phyloP scores from a whole-genome alignment of 2,888 invertebrate species.

The Oligia fasciuncula region DNA sequence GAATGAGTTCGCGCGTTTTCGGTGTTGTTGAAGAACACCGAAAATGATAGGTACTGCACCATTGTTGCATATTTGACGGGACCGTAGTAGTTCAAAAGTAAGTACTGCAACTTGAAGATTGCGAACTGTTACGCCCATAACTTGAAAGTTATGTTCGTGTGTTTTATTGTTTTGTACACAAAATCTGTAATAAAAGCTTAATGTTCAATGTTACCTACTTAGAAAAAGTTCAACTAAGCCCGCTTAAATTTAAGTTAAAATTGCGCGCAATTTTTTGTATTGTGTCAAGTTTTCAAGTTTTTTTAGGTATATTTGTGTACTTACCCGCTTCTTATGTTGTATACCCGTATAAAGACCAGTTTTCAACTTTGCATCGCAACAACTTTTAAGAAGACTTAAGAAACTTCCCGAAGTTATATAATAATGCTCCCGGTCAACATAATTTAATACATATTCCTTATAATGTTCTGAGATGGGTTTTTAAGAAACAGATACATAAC shows the following conservation, averaged over 20 bases:
- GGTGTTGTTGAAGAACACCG: too few species aligned
- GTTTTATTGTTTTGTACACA: neutral
- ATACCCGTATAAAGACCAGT: neutral
- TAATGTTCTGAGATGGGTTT: neutral
- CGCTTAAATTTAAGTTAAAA: neutral
- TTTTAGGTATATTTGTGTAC: neutral
- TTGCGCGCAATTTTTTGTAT: neutral
- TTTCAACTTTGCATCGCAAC: conserved; percentile 5
- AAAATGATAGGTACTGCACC: neutral
- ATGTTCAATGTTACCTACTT: neutral
- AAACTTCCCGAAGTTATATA: conserved; percentile 15
- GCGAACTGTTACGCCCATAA: neutral
- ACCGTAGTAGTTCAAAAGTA: neutral
- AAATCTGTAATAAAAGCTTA: neutral
- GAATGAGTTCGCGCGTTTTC: too few species aligned
- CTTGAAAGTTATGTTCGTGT: neutral
- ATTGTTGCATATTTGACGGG: neutral
- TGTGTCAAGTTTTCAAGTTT: conserved; percentile 3
- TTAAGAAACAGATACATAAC: neutral
- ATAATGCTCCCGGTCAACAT: conserved; percentile 13
- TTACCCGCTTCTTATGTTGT: neutral
- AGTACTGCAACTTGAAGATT: neutral
- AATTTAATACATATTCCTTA: conserved; percentile 7
- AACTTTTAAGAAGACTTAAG: conserved; percentile 1
- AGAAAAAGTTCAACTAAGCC: neutral